Evolutionary conservation across 2,113 vertebrate species (phyloP).

Genomic region (Poeciliopsis occidentalis): DNA sequence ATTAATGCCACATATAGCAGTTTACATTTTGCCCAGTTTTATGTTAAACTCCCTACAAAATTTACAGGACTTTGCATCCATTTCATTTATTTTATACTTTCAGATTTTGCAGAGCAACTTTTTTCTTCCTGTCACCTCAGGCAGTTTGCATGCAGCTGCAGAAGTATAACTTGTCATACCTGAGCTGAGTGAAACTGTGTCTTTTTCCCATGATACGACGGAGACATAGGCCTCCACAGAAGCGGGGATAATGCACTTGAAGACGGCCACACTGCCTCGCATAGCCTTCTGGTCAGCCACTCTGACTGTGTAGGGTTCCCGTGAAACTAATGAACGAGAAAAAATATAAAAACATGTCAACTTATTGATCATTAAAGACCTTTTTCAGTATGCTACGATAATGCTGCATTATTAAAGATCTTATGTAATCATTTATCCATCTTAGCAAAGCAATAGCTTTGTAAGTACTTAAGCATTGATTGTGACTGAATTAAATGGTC

Average conservation of each 20-base stretch:
- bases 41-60: background rate
- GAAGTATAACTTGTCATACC: slow-evolving; percentile 80
- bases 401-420: too few relatives aligned
- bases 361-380: background rate
- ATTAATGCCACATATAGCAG: background rate
- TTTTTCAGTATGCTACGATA: too few relatives aligned
- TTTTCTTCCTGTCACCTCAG: background rate
- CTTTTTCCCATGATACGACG: slow-evolving; percentile 99
- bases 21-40: background rate
- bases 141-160: background rate
- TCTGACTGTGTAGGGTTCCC: slow-evolving; percentile 98
- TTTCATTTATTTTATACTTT: slow-evolving; percentile 5
- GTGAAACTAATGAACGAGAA: slow-evolving; percentile 84
- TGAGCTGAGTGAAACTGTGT: slow-evolving; percentile 99
- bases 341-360: slow-evolving; percentile 12
- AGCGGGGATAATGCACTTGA: slow-evolving; percentile 99
- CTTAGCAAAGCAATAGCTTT: too few relatives aligned
- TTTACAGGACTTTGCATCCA: background rate
- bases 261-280: slow-evolving; percentile 98
- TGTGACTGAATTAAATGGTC: too few relatives aligned
- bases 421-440: too few relatives aligned
- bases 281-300: slow-evolving; percentile 99
- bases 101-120: background rate
- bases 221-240: slow-evolving; percentile 97
- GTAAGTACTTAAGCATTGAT: too few relatives aligned